Base-by-base conservation (phyloP, 2,888 invertebrate genomes). In the Dermolepida albohirtum region DNA sequence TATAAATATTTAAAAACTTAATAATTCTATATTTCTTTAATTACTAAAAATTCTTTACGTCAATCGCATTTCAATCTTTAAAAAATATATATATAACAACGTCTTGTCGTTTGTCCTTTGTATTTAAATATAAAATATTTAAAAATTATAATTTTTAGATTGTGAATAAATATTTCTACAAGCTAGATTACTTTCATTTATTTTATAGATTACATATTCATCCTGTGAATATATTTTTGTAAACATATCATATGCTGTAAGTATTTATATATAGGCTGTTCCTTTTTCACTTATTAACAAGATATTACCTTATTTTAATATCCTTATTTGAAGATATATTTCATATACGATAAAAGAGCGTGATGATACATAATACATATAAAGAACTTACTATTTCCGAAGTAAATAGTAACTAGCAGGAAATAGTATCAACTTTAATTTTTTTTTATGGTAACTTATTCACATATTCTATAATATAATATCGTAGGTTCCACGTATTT, bases 311-410 rank as follows among this genome's bases (percentile, higher is more conserved):
- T 59, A 44, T 47, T 55, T 47, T 34, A 29, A 27, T 44, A 57
- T 47, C 29, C 34, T 10, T 44, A 59, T 59, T 47, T 59, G 59
- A 14, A 59, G 59, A 59, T 59, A 59, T 59, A 59, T 59, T 59
- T 59, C 59, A 14, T 44, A 59, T 59, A 59, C 44, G 27, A 44
- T 47, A 59, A 47, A 59, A 44, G 12, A 27, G 29, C 34, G 59
- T 59, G 59, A 59, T 47, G 29, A 59, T 47, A 29, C 10, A 34
- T 34, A 34, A 34, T 34, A 34, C 34, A 34, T 34, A 11, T 43
- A 22, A 17, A 49, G 6, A 10, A 47, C 29, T 6, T 59, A 59
- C 59, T 59, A 47, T 47, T 59, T 59, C 59, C 16, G 27, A 47
- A 27, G 59, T 16, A 14, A 11, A 10, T 14, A 47, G 59, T 47